phyloP scores from a whole-genome alignment of 2,888 invertebrate species.

The Diloba caeruleocephala region DNA sequence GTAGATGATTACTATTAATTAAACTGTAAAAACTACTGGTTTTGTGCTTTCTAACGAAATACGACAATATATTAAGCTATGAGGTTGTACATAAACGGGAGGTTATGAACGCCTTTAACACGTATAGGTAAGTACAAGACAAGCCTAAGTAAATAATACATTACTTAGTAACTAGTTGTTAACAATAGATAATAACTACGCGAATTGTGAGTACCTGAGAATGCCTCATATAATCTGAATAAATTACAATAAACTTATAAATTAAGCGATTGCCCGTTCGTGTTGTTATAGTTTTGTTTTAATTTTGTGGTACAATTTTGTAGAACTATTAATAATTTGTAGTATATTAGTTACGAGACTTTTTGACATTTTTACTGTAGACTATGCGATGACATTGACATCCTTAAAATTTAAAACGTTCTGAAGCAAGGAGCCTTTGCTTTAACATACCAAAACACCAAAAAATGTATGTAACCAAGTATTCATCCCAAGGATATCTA shows the following conservation, averaged over 20 bases:
- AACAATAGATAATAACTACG: constrained; percentile 5
- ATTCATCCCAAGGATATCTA: background rate
- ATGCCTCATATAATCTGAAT: constrained; percentile 21
- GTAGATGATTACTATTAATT: background rate
- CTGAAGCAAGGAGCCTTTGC: background rate
- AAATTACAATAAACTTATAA: constrained; percentile 5
- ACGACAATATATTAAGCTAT: background rate
- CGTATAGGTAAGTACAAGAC: background rate
- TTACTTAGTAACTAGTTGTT: constrained; percentile 13
- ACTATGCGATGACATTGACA: constrained; percentile 6
- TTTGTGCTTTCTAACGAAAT: constrained; percentile 2
- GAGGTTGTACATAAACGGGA: constrained; percentile 2
- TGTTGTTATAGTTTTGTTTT: constrained; percentile 12
- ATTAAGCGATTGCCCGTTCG: constrained; percentile 3
- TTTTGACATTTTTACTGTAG: constrained; percentile 49
- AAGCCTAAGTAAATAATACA: background rate
- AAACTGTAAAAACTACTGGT: constrained; percentile 1
- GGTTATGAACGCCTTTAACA: constrained; percentile 1
- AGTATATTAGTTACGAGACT: constrained; percentile 13
- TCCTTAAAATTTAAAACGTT: constrained; percentile 2
- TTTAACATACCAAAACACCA: background rate
- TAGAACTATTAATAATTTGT: constrained; percentile 17
- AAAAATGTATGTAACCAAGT: too few species aligned
- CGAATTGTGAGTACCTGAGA: constrained; percentile 13
- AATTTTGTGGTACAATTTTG: constrained; percentile 22